A percentile compares a stretch with the other conserved stretches of the same genome.
Evolutionary conservation across 2,113 vertebrate species (phyloP).

Genomic region (Pelecanoides urinatrix): DNA sequence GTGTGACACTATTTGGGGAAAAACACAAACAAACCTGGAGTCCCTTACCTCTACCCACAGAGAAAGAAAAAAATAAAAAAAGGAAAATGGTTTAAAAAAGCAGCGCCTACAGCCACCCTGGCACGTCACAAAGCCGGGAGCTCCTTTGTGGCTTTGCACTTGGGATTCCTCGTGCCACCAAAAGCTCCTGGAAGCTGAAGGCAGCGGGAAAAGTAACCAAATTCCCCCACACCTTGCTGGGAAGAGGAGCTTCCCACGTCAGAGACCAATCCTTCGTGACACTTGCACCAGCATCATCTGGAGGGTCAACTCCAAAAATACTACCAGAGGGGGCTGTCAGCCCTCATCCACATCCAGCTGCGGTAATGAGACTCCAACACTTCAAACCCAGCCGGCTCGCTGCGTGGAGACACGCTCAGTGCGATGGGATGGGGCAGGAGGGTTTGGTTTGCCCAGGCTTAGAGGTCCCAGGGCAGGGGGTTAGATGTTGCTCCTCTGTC

Average conservation of each 20-base stretch:
- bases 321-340: neutral
- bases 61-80: neutral
- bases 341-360: neutral
- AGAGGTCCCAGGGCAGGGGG: neutral
- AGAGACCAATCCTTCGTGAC: neutral
- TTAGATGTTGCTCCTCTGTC: neutral
- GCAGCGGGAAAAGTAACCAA: neutral
- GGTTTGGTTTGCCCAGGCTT: neutral
- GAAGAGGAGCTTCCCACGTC: neutral
- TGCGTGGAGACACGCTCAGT: fast-evolving
- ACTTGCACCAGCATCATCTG: neutral
- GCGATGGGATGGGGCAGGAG: neutral
- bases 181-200: neutral
- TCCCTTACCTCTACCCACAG: neutral
- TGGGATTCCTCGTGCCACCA: neutral
- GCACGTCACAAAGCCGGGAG: fast-evolving
- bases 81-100: neutral
- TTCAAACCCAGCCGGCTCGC: neutral
- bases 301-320: neutral
- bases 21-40: constrained; percentile 1
- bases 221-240: neutral
- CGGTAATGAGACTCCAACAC: neutral
- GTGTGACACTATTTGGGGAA: neutral
- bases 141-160: neutral
- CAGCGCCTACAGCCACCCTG: neutral